A percentile compares a stretch with the other conserved stretches of the same genome.
Conservation (phyloP, 2,113 vertebrate genomes). For the Sinocyclocheilus anophthalmus region DNA sequence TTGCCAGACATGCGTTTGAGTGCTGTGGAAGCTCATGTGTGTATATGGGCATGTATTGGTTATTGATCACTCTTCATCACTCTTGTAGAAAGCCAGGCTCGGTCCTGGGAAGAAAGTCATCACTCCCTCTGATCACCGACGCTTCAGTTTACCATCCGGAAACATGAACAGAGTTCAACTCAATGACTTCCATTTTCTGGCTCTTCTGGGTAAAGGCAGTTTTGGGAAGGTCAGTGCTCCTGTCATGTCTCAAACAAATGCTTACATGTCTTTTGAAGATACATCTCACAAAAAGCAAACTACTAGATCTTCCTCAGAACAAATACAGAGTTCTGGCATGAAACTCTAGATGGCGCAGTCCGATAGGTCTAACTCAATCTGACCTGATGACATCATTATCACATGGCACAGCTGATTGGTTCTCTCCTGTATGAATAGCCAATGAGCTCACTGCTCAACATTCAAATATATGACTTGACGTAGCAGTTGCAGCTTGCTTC, state of each 20-base stretch:
- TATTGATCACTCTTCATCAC: background rate
- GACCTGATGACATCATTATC: too few relatives aligned
- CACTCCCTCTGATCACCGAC: slow-evolving; percentile 86
- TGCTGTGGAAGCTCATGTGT: background rate
- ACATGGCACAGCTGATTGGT: too few relatives aligned
- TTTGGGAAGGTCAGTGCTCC: slow-evolving; percentile 87
- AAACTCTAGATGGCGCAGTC: too few relatives aligned
- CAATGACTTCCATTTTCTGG: slow-evolving; percentile 94
- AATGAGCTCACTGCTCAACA: too few relatives aligned
- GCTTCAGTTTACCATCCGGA: slow-evolving; percentile 83
- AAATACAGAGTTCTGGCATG: too few relatives aligned
- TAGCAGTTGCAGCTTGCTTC: too few relatives aligned
- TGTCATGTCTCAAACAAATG: background rate
- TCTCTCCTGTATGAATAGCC: too few relatives aligned
- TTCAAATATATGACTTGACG: too few relatives aligned
- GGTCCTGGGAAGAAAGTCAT: slow-evolving; percentile 94
- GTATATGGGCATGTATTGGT: background rate
- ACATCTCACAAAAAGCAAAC: background rate
- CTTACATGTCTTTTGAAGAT: background rate
- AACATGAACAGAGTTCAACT: slow-evolving; percentile 90
- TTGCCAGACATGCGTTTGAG: background rate
- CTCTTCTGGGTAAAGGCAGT: slow-evolving; percentile 95
- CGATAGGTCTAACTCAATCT: too few relatives aligned
- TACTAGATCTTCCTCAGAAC: background rate
- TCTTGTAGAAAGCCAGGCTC: slow-evolving; percentile 90